These are phyloP conservation scores for Strix aluco DNA, from an alignment of 2,113 vertebrate genomes.

Conservation along the genomic window DNA sequence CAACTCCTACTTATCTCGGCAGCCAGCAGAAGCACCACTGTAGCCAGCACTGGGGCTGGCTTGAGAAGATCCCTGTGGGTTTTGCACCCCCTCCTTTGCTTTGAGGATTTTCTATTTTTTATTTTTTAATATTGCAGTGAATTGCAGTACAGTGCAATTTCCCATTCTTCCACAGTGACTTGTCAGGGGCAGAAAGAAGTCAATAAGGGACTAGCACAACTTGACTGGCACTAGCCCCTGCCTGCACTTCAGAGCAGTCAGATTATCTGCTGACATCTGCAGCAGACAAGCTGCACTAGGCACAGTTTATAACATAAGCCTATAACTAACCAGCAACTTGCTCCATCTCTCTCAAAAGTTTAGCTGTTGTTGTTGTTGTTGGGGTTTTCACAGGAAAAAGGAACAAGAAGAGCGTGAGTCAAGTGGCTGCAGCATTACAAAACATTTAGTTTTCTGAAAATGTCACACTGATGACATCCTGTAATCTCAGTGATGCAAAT, in stretches of 20 bases:
- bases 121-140: background rate
- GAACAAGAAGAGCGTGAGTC: background rate
- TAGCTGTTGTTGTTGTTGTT: background rate
- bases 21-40: background rate
- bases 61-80: background rate
- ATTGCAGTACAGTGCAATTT: background rate
- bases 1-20: background rate
- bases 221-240: background rate
- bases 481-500: background rate
- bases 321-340: background rate
- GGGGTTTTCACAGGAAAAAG: background rate
- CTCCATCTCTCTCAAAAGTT: background rate
- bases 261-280: background rate
- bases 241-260: background rate
- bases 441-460: conserved; percentile 18
- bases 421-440: background rate
- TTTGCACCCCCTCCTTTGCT: background rate
- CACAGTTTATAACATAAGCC: background rate
- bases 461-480: background rate
- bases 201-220: background rate
- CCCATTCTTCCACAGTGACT: background rate
- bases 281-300: background rate
- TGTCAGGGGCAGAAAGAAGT: background rate
- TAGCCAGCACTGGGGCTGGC: background rate
- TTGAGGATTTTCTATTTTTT: background rate